Conservation (phyloP, 2,888 invertebrate species). For the Dioctria linearis region DNA sequence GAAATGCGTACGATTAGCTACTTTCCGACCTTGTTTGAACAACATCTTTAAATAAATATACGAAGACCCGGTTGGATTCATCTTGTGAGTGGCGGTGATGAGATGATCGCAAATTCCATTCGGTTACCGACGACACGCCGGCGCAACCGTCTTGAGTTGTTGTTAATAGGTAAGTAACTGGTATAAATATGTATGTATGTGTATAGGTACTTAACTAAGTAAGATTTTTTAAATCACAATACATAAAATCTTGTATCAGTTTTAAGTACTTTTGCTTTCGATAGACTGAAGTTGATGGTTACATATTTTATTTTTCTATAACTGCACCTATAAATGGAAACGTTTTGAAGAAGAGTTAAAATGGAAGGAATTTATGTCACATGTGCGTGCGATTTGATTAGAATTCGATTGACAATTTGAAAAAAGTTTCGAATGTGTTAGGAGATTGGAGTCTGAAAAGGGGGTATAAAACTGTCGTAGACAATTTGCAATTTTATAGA, state of each 20-base stretch:
- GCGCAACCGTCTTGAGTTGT: no score
- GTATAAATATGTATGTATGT: no score
- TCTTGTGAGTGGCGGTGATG: neutral
- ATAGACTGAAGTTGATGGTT: neutral
- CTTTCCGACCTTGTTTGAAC: constrained; percentile 30
- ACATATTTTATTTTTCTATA: neutral
- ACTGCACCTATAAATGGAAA: constrained; percentile 16
- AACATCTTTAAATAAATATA: constrained; percentile 24
- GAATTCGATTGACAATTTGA: neutral
- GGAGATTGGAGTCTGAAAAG: constrained; percentile 1
- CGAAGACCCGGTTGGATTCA: neutral
- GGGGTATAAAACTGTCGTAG: constrained; percentile 5
- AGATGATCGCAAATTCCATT: constrained; percentile 15
- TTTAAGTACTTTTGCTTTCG: constrained; percentile 19
- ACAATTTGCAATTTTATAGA: neutral
- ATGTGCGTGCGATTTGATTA: no score
- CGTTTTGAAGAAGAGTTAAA: constrained; percentile 1
- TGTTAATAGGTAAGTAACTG: no score
- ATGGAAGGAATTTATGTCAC: neutral
- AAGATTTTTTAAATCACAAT: neutral
- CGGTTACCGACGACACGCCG: neutral
- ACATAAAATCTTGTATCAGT: neutral
- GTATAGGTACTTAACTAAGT: no score
- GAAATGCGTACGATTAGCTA: constrained; percentile 7
- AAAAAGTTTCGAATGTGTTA: neutral